A percentile compares a stretch with the other conserved stretches of the same genome.
These are phyloP conservation scores for Neoitamus cyanurus DNA, from an alignment of 2,888 invertebrate genomes.

Conservation along the genomic window DNA sequence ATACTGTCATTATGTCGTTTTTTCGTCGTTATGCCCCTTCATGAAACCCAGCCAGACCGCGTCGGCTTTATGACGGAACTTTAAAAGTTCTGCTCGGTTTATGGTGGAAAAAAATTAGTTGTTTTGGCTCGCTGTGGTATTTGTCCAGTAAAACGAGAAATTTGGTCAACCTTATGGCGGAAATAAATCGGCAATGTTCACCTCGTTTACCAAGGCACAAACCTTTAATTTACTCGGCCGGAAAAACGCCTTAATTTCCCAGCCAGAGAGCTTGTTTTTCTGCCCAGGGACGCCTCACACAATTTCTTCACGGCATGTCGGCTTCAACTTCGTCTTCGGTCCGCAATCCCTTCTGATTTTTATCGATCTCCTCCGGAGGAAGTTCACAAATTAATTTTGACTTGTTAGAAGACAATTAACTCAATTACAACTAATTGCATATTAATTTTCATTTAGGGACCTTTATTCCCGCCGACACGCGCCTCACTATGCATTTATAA, in stretches of 20 bases:
- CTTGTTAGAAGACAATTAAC: conserved; percentile 24
- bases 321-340: neutral
- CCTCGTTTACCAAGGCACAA: neutral
- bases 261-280: neutral
- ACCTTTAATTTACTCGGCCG: neutral
- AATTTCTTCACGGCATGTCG: neutral
- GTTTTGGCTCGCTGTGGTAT: neutral
- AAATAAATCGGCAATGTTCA: neutral
- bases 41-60: conserved; percentile 13
- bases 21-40: neutral
- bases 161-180: neutral
- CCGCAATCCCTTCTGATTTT: neutral
- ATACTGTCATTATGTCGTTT: neutral
- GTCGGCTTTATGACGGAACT: neutral
- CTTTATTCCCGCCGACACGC: neutral
- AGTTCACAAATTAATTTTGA: conserved; percentile 10
- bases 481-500: conserved; percentile 33
- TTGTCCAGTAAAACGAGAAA: neutral
- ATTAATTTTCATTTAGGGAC: conserved; percentile 30
- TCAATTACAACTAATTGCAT: conserved; percentile 36
- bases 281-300: neutral
- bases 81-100: neutral
- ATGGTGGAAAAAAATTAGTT: neutral
- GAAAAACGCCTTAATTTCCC: neutral
- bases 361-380: neutral